phyloP scores from a whole-genome alignment of 1,140 invertebrate genomes.

The Bombus fervidus region DNA sequence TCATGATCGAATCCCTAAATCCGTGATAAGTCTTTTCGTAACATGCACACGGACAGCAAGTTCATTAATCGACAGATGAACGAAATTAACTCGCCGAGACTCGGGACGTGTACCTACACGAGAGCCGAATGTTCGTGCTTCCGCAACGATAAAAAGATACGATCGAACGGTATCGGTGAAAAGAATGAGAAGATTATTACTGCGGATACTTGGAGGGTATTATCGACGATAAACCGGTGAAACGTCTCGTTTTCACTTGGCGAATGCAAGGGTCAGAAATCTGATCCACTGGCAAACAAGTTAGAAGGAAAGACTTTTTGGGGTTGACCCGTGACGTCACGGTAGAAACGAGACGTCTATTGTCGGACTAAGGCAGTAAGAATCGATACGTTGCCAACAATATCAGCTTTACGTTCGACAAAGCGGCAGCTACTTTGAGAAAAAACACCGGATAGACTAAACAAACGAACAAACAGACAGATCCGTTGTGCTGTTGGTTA shows the following conservation, averaged over 20 bases:
- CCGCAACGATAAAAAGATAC: conserved; percentile 18
- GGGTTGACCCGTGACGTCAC: background rate
- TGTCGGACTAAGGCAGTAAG: background rate
- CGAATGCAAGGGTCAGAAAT: background rate
- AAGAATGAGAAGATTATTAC: background rate
- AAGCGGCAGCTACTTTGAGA: background rate
- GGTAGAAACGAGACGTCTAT: background rate
- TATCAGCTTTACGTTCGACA: background rate
- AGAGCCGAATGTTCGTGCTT: background rate
- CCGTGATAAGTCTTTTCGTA: conserved; percentile 5
- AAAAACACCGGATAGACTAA: background rate
- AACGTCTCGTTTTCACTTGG: conserved; percentile 6
- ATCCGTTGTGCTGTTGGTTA: background rate
- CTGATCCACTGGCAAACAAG: background rate
- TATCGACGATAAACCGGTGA: conserved; percentile 9
- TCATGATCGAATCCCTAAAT: conserved; percentile 20
- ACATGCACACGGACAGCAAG: background rate
- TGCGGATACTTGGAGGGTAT: background rate
- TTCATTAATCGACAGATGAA: conserved; percentile 39
- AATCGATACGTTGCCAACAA: background rate
- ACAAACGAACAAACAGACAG: background rate
- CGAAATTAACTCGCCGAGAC: background rate
- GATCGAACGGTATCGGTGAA: background rate
- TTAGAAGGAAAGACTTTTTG: background rate
- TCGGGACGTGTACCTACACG: background rate